Base-by-base conservation (phyloP, 2,797 vertebrate genomes). In the Sebastes oblongus region DNA sequence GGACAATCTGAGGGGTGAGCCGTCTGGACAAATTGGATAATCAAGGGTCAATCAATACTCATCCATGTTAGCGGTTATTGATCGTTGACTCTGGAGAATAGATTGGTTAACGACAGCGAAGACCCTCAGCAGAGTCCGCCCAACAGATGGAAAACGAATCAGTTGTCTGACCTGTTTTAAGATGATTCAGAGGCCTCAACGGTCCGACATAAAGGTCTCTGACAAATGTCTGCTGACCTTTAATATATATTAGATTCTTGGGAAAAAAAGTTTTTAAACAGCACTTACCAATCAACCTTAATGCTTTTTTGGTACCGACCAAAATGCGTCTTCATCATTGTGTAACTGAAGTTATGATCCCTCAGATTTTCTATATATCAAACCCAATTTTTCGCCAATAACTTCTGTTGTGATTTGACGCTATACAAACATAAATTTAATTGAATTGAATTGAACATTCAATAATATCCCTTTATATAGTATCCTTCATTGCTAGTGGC, bases 31-130 rank as follows among this genome's bases (percentile, higher is more conserved):
- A 85, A 91, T 90, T 72, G 72, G 83, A 86, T 86, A 69, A 90
- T 85, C 69, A 75, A 52, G 81, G 71, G 65, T 78, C 77, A 77
- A 52, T 76, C 77, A 77, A 52, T 78, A 68, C 82, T 80, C 59
- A 74, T 85, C 64, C 55, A 32, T 24, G 73, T 85, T 83, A 82
- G 84, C 30, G 2, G 74, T 70, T 89, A 93, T 92, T 80, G 91
- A 93, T 92, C 5, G 27, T 34, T 10, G 65, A 22, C 82, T 77
- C 34, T 24, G 36, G 27, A 72, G 66, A 80, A 64, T 64, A 74
- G 82, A 92, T 88, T 52, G 71, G 27, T 71, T 64, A 70, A 86
- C 5, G 73, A 85, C 85, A 86, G 66, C 65, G 73, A 72, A 75
- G 66, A 78, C 61, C 58, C 66, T 71, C 39, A 55, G 39, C 71